Conservation (phyloP, 2,797 vertebrate genomes). For the Rhodeus uyekii region DNA sequence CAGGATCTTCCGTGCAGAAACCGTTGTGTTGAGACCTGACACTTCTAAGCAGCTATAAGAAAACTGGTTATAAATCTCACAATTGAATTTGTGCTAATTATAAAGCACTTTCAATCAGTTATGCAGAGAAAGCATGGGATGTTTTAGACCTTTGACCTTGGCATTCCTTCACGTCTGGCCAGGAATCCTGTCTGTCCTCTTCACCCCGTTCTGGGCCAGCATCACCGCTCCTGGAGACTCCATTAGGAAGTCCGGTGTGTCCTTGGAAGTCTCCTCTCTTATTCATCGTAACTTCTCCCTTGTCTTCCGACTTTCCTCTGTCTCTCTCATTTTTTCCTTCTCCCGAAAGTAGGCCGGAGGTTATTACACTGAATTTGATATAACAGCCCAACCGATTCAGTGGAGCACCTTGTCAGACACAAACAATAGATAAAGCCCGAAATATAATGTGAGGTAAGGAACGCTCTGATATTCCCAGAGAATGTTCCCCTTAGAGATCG, state of each 20-base stretch:
- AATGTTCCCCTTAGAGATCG: constrained; percentile 76
- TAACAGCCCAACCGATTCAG: constrained; percentile 74
- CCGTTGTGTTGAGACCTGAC: background rate
- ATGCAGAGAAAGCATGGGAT: constrained; percentile 38
- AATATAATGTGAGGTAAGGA: constrained; percentile 72
- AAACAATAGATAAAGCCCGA: constrained; percentile 79
- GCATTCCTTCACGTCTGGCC: constrained; percentile 48
- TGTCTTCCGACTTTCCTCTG: constrained; percentile 62
- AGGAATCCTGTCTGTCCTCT: constrained; percentile 62
- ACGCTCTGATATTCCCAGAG: constrained; percentile 74
- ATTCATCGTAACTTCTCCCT: constrained; percentile 64
- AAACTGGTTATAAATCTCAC: constrained; percentile 12
- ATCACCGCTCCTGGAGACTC: constrained; percentile 70
- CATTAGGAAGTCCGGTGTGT: constrained; percentile 75
- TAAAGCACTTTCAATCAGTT: background rate
- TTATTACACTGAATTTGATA: constrained; percentile 80
- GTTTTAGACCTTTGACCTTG: constrained; percentile 57
- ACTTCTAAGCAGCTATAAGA: background rate
- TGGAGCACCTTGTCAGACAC: constrained; percentile 78
- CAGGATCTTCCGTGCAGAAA: background rate
- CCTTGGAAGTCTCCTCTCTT: constrained; percentile 79
- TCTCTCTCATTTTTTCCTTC: constrained; percentile 49
- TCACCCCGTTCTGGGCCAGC: constrained; percentile 56
- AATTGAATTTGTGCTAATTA: background rate
- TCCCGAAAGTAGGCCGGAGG: constrained; percentile 78